Evolutionary conservation across 2,113 vertebrate species (phyloP).

Genomic region (Albula goreensis): DNA sequence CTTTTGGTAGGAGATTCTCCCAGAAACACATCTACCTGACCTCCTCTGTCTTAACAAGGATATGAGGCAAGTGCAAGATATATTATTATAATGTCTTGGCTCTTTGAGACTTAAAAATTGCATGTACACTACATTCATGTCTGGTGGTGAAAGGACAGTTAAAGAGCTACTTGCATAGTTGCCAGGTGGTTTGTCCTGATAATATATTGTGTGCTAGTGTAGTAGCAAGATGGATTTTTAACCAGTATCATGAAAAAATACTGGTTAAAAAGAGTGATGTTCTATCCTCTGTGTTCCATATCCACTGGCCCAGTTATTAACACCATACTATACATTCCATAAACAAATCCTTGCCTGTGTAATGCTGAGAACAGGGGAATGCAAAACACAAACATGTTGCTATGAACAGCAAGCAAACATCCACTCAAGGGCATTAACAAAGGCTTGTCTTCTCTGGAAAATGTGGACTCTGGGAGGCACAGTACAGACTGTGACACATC

Average conservation of each 20-base stretch:
- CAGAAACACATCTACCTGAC: too few relatives aligned
- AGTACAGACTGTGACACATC: not conserved
- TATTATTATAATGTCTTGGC: not conserved
- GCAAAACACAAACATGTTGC: slow-evolving; percentile 1
- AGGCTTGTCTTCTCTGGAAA: not conserved
- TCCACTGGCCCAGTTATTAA: not conserved
- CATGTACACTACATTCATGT: not conserved
- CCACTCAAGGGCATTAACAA: not conserved
- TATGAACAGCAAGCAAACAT: not conserved
- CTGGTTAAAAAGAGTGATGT: too few relatives aligned
- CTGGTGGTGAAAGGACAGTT: not conserved
- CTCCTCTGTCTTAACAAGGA: too few relatives aligned
- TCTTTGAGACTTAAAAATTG: not conserved
- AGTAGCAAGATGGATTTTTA: not conserved
- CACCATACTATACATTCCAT: not conserved
- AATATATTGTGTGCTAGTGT: not conserved
- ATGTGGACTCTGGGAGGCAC: not conserved
- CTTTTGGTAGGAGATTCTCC: too few relatives aligned
- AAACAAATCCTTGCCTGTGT: not conserved
- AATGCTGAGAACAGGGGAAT: not conserved
- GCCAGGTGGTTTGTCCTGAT: not conserved
- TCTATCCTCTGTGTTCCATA: not conserved
- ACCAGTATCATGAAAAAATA: not conserved
- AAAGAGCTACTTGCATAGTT: not conserved
- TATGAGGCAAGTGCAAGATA: too few relatives aligned